Evolutionary conservation across 2,113 vertebrate species (phyloP), one percentile per base, ranked within the genome.

Genomic region (Bolborhynchus lineola): DNA sequence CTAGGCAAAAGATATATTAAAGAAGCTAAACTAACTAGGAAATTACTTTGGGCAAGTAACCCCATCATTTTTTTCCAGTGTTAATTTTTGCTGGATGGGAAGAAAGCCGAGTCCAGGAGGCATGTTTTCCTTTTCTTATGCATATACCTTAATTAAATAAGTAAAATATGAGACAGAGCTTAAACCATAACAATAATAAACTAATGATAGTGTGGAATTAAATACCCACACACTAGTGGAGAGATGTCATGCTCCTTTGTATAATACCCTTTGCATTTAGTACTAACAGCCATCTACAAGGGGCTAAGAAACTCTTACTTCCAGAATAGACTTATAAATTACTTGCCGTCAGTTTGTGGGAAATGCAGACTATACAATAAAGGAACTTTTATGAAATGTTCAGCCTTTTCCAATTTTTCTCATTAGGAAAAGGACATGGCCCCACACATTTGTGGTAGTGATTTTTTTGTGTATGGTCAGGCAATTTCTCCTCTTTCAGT

Each of bases 111-210:
- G 77, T 71, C 83, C 91, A 91, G 60, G 50, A 92, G 80, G 77
- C 71, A 85, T 16, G 57, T 63, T 94, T 90, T 47, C 77, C 62
- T 90, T 95, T 94, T 76, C 82, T 88, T 92, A 81, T 44, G 60
- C 62, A 86, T 90, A 64, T 88, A 86, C 86, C 76, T 94, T 96
- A 95, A 95, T 95, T 94, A 97, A 96, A 86, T 96, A 95, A 92
- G 77, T 93, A 94, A 96, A 92, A 96, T 93, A 93, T 2, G 76
- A 88, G 92, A 68, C 82, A 78, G 60, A 83, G 35, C 16, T 86
- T 94, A 90, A 91, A 90, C 79, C 44, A 75, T 50, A 95, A 71
- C 63, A 95, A 85, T 64, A 95, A 85, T 62, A 91, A 94, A 90
- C 68, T 64, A 83, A 96, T 9, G n/a, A 63, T 74, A 64, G 68